Evolutionary conservation across 2,888 invertebrate genomes (phyloP).

Genomic region (Noctua janthina): DNA sequence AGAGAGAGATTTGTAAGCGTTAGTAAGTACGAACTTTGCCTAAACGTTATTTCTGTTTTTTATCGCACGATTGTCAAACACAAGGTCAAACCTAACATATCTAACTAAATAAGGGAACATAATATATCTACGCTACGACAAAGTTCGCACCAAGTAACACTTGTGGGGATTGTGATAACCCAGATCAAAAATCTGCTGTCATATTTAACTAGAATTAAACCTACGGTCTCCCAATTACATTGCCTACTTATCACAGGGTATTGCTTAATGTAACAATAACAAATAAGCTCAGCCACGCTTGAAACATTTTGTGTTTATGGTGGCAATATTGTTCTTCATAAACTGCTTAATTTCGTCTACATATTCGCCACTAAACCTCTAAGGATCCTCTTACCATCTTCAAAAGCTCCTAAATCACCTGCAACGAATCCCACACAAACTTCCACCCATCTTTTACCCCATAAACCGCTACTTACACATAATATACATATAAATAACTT

Average conservation of each 20-base stretch:
- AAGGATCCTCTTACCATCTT: background rate
- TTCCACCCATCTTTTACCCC: conserved; percentile 10
- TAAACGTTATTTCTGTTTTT: too few relatives aligned
- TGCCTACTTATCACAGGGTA: background rate
- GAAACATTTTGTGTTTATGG: background rate
- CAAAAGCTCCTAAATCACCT: background rate
- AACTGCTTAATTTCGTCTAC: background rate
- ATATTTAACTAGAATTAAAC: too few relatives aligned
- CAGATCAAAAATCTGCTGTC: too few relatives aligned
- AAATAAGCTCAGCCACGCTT: background rate
- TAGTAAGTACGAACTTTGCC: too few relatives aligned
- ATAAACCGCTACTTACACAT: conserved; percentile 11
- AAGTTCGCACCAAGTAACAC: too few relatives aligned
- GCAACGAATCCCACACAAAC: conserved; percentile 8
- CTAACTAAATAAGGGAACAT: too few relatives aligned
- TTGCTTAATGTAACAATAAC: background rate
- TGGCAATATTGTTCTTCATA: background rate
- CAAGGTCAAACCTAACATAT: too few relatives aligned
- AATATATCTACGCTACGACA: too few relatives aligned
- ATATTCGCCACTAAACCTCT: background rate
- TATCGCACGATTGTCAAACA: too few relatives aligned
- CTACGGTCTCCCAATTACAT: background rate
- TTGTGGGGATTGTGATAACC: too few relatives aligned
- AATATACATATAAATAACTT: conserved; percentile 23
- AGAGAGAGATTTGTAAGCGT: too few relatives aligned